Evolutionary conservation across 2,888 invertebrate species (phyloP).

Genomic region (Cyrtodaria siliqua): DNA sequence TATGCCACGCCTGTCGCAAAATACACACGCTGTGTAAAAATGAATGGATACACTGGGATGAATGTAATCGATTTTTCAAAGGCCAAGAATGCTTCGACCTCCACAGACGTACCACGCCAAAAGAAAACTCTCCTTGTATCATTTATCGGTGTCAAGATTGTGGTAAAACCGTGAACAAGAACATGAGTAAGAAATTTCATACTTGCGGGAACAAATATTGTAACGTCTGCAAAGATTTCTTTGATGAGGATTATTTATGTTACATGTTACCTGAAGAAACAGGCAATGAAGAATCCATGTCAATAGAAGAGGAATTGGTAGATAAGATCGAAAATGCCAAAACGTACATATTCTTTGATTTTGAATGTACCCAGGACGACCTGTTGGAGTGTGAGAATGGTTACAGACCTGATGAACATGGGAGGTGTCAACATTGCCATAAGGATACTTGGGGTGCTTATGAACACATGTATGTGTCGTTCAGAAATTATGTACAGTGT

Average conservation of each 20-base stretch:
- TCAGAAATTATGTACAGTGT: conserved; percentile 32
- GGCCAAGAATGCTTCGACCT: conserved; percentile 27
- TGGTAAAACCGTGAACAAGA: conserved; percentile 25
- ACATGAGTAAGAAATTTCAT: conserved; percentile 10
- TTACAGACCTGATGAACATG: neutral
- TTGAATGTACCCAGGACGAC: conserved; percentile 32
- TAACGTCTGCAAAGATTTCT: conserved; percentile 11
- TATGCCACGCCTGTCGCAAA: conserved; percentile 13
- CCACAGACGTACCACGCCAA: conserved; percentile 5
- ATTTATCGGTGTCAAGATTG: conserved; percentile 31
- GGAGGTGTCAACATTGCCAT: conserved; percentile 24
- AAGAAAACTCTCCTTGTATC: conserved; percentile 23
- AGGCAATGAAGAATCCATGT: neutral
- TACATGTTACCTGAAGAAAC: conserved; percentile 16
- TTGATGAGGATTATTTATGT: conserved; percentile 14
- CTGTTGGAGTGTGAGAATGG: conserved; percentile 30
- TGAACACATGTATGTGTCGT: conserved; percentile 24
- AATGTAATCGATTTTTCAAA: conserved; percentile 23
- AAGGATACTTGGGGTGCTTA: conserved; percentile 17
- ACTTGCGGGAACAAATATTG: conserved; percentile 15
- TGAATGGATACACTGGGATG: conserved; percentile 16
- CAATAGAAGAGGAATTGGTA: conserved; percentile 16
- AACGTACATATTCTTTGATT: conserved; percentile 34
- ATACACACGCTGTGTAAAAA: neutral
- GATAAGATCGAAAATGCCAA: conserved; percentile 13